Base-by-base conservation (phyloP, 92 coral and sea anemone genomes). In the Porites evermanni region DNA sequence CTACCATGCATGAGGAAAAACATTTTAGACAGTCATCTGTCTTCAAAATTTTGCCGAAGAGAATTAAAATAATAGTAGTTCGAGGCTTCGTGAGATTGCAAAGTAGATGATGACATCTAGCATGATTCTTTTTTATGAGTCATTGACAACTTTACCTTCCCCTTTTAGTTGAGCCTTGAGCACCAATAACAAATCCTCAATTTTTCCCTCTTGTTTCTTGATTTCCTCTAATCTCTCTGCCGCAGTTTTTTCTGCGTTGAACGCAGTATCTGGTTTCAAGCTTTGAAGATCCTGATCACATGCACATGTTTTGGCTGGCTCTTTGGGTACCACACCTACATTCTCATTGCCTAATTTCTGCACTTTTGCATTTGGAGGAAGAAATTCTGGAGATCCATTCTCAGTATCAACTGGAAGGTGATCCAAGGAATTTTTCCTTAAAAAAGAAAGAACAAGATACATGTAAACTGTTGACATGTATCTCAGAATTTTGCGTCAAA, bases 281-380 rank as follows among this genome's bases (percentile, higher is more conserved):
- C 38, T 56, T 8, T 26, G 67, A 32, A 24, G 4, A 12, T 68
- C 67, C 13, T 23, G 75, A 16, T 12, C 6, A 38, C 6, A 19
- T 8, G 18, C 72, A 65, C n/a, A 50, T 16, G 50, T 16, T 23
- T 52, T 21, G 52, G 64, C 23, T 20, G 8, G 29, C 16, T 56
- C 84, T 38, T 9, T 54, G 2, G 6, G 47, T 38, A 38, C 16
- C n/a, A n/a, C 8, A 18, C 63, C 51, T 75, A 51, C 26, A 52
- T 47, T 61, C 32, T 83, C 79, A 10, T 64, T 47, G 11, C 72
- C 53, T 18, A 90, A 67, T 54, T 78, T 84, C 51, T 86, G 78
- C 14, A 81, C 26, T 86, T 90, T 90, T 79, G 90, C 78, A 13
- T 84, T 85, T 52, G 93, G 93, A 53, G 93, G 91, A 24, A 77